Conservation (phyloP, 2,888 invertebrate species). For the Agapostemon virescens region DNA sequence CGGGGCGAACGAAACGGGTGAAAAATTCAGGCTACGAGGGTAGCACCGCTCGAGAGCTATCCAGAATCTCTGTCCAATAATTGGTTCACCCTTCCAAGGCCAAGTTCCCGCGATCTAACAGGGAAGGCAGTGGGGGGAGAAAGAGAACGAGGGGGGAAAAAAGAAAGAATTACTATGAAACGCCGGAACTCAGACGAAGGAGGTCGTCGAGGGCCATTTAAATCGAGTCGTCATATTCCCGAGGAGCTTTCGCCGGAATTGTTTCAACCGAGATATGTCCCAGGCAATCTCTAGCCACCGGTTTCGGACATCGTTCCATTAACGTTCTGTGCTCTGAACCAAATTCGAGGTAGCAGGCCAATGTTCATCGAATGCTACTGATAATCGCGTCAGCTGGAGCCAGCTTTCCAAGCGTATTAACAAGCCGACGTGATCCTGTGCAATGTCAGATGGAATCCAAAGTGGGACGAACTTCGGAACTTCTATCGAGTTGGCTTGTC, state of each 20-base stretch:
- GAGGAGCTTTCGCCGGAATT: not conserved
- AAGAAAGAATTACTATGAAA: not conserved
- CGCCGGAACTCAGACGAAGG: not conserved
- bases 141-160: no score
- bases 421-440: not conserved
- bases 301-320: conserved; percentile 4
- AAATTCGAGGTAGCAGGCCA: conserved; percentile 30
- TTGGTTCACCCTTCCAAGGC: conserved; percentile 32
- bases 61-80: conserved; percentile 26
- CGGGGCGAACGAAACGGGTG: conserved; percentile 6
- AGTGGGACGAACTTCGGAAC: not conserved
- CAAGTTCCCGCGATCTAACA: conserved; percentile 28
- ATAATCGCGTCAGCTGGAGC: conserved; percentile 44
- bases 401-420: conserved; percentile 23
- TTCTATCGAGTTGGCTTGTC: not conserved
- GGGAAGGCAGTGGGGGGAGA: no score
- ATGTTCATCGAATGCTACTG: conserved; percentile 25
- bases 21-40: conserved; percentile 10
- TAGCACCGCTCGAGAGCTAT: conserved; percentile 13
- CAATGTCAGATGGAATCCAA: not conserved
- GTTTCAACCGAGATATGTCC: conserved; percentile 9
- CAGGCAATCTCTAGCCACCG: not conserved
- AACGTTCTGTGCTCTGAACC: not conserved
- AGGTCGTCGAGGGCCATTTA: conserved; percentile 1
- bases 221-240: not conserved